These are phyloP conservation scores for Seira sanloemensis DNA, from an alignment of 2,888 invertebrate genomes.

Conservation along the genomic window DNA sequence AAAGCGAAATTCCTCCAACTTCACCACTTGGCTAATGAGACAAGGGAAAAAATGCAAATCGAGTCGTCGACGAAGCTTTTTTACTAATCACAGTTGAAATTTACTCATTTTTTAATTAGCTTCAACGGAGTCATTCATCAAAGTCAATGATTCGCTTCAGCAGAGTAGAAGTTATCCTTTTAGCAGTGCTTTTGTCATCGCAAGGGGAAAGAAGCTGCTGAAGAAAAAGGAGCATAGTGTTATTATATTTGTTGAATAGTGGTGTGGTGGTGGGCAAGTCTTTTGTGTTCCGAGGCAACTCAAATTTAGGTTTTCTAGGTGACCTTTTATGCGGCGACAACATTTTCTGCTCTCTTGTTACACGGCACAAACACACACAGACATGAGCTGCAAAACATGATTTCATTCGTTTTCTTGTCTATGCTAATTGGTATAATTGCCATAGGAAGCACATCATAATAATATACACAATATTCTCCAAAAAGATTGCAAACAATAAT, in stretches of 20 bases:
- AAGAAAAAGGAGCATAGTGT: neutral
- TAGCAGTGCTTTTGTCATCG: neutral
- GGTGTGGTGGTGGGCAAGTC: neutral
- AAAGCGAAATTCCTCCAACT: no score
- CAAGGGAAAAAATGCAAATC: neutral
- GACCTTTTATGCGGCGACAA: slow-evolving; percentile 61
- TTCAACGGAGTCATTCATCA: slow-evolving; percentile 45
- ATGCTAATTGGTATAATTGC: slow-evolving; percentile 58
- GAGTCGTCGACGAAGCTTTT: neutral
- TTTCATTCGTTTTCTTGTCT: slow-evolving; percentile 39
- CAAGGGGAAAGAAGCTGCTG: neutral
- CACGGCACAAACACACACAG: neutral
- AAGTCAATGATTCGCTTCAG: slow-evolving; percentile 45
- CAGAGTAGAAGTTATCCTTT: neutral
- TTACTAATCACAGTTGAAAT: slow-evolving; percentile 15
- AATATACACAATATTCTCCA: slow-evolving; percentile 7
- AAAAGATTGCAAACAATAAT: slow-evolving; percentile 48
- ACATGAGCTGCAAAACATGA: no score
- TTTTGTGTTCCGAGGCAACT: neutral
- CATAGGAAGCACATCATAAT: slow-evolving; percentile 44
- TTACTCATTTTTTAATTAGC: slow-evolving; percentile 53
- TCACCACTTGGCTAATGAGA: neutral
- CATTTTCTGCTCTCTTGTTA: slow-evolving; percentile 9
- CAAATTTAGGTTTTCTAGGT: slow-evolving; percentile 31
- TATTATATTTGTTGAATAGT: neutral